Percentiles rank a stretch among this genome's conserved stretches.
Evolutionary conservation across 2,888 invertebrate genomes (phyloP).

Genomic region (Barypeithes pellucidus): DNA sequence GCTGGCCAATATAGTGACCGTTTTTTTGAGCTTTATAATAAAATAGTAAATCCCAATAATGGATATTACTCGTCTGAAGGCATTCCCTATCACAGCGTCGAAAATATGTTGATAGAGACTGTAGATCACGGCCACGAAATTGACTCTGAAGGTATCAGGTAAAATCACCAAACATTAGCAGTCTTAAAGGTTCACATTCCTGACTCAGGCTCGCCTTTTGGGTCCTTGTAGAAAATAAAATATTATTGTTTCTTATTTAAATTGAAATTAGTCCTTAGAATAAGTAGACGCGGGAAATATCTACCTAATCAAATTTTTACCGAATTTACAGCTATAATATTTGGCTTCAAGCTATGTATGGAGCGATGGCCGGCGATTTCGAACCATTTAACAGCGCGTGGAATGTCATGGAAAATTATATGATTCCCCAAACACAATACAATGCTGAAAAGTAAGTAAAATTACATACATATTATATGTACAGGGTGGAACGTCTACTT

Average conservation of each 20-base stretch:
- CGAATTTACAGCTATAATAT: constrained; percentile 34
- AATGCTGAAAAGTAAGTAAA: constrained; percentile 39
- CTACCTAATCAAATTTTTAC: too few species aligned
- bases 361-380: constrained; percentile 53
- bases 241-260: too few species aligned
- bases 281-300: too few species aligned
- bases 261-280: too few species aligned
- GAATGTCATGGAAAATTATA: constrained; percentile 56
- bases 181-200: too few species aligned
- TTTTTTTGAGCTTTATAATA: constrained; percentile 41
- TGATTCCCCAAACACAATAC: constrained; percentile 54
- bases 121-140: constrained; percentile 60
- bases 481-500: too few species aligned
- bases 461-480: too few species aligned
- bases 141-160: constrained; percentile 58
- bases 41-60: constrained; percentile 42
- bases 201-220: too few species aligned
- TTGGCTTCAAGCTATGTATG: constrained; percentile 57
- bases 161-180: too few species aligned
- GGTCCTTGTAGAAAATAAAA: too few species aligned
- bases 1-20: constrained; percentile 39
- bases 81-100: constrained; percentile 58
- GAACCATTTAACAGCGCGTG: constrained; percentile 57
- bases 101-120: constrained; percentile 59
- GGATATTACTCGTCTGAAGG: constrained; percentile 52